These are phyloP conservation scores for Drymodes brunneopygia DNA, from an alignment of 2,113 vertebrate genomes.

Conservation along the genomic window DNA sequence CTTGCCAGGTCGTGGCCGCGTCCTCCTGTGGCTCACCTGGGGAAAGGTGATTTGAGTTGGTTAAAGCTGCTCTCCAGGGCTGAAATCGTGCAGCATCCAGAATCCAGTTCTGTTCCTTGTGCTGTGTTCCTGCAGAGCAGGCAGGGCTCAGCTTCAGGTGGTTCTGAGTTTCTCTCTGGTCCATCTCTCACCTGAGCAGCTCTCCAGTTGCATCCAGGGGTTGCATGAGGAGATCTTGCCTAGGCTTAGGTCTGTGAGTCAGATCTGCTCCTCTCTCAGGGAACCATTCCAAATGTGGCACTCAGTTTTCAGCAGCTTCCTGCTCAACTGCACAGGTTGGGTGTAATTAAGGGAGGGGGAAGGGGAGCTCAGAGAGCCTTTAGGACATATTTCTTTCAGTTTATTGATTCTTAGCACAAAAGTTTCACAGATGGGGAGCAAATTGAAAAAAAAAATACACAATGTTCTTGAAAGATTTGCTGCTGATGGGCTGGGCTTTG, in stretches of 20 bases:
- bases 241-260: neutral
- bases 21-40: neutral
- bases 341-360: constrained; percentile 8
- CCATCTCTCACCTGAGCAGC: neutral
- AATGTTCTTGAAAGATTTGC: neutral
- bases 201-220: neutral
- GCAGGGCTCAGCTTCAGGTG: neutral
- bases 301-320: neutral
- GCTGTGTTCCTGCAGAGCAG: neutral
- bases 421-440: constrained; percentile 17
- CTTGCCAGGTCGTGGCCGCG: accelerated
- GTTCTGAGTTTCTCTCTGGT: neutral
- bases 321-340: neutral
- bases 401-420: constrained; percentile 28
- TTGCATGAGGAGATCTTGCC: neutral
- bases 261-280: neutral
- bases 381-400: constrained; percentile 5
- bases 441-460: constrained; percentile 30
- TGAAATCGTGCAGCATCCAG: neutral
- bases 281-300: neutral
- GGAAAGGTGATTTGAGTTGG: neutral
- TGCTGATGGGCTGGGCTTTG: constrained; percentile 11
- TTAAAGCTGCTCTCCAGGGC: neutral
- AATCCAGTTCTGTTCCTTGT: neutral
- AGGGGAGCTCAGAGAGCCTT: neutral